Evolutionary conservation across 35 echinoderm and acorn worm species (phyloP).

Genomic region (Apostichopus parvimensis): DNA sequence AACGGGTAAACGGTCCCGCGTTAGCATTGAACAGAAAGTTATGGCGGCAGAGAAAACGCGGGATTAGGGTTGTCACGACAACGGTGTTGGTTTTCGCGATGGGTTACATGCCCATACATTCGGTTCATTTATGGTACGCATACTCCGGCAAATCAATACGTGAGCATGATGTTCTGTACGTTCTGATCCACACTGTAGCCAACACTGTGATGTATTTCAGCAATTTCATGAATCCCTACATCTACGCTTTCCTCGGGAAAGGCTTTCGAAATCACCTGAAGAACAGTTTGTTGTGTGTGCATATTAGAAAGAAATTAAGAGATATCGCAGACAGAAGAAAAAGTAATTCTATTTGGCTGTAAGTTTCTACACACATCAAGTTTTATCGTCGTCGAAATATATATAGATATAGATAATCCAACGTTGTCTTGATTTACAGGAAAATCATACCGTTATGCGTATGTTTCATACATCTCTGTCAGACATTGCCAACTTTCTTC

Average conservation of each 20-base stretch:
- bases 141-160: not conserved
- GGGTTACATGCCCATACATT: slow-evolving; percentile 37
- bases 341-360: not conserved
- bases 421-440: no score
- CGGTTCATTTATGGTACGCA: slow-evolving; percentile 48
- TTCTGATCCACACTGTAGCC: slow-evolving; percentile 18
- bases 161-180: not conserved
- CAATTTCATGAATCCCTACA: slow-evolving; percentile 40
- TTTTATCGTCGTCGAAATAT: no score
- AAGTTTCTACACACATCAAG: not conserved
- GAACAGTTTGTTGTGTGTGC: not conserved
- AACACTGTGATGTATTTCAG: slow-evolving; percentile 42
- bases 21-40: slow-evolving; percentile 16
- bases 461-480: no score
- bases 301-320: not conserved
- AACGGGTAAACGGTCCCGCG: not conserved
- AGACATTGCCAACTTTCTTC: no score
- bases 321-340: not conserved
- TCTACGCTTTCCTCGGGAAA: slow-evolving; percentile 31
- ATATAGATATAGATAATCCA: no score
- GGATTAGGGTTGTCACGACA: slow-evolving; percentile 25
- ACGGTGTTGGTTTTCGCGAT: slow-evolving; percentile 21
- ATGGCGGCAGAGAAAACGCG: slow-evolving; percentile 24
- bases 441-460: no score
- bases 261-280: slow-evolving; percentile 39